Conservation (phyloP, 2,797 vertebrate genomes). For the Coendou prehensilis region DNA sequence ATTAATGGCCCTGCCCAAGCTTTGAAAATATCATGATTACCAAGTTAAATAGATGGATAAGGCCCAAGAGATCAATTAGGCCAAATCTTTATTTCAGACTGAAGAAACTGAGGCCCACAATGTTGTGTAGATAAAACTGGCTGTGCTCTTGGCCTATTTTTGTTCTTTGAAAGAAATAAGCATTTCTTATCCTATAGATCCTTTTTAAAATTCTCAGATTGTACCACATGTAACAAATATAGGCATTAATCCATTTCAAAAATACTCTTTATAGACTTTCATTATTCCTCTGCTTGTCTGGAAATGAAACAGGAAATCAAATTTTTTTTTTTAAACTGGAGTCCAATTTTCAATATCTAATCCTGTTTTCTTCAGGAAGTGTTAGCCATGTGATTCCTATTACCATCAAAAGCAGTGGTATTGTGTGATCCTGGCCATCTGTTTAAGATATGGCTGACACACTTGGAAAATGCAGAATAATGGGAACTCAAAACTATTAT, state of each 20-base stretch:
- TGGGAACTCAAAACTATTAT: background rate
- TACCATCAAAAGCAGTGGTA: conserved; percentile 64
- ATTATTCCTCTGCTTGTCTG: conserved; percentile 55
- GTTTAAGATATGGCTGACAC: conserved; percentile 53
- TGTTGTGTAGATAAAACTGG: background rate
- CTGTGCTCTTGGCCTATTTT: background rate
- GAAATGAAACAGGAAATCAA: conserved; percentile 73
- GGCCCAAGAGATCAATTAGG: background rate
- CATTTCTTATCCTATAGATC: background rate
- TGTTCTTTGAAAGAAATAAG: background rate
- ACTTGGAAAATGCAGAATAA: conserved; percentile 56
- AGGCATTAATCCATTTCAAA: conserved; percentile 49
- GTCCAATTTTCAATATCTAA: conserved; percentile 71
- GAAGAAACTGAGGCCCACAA: background rate
- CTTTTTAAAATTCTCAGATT: conserved; percentile 35
- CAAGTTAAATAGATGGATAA: background rate
- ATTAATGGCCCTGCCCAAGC: background rate
- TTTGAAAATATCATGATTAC: background rate
- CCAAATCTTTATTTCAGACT: conserved; percentile 19
- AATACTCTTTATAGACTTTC: conserved; percentile 36
- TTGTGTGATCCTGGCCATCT: conserved; percentile 79
- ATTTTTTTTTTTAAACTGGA: background rate
- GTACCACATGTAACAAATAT: background rate
- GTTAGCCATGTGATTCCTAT: conserved; percentile 69
- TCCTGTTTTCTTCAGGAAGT: conserved; percentile 66